Evolutionary conservation across 2,113 vertebrate species (phyloP).

Genomic region (Ochotona curzoniae): DNA sequence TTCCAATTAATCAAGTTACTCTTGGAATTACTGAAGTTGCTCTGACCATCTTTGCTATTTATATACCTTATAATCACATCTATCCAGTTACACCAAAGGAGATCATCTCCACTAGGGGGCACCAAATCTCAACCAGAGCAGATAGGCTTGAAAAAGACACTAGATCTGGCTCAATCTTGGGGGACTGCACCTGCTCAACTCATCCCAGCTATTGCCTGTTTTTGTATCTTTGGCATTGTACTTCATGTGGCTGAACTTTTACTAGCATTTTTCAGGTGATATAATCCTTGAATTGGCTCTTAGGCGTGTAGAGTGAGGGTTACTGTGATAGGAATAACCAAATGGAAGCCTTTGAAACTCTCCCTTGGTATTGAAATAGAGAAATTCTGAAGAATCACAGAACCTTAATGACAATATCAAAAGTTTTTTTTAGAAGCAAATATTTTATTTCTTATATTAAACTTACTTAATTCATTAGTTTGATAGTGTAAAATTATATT

Average conservation of each 20-base stretch:
- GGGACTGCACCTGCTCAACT: background rate
- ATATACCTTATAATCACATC: background rate
- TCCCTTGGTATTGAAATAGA: background rate
- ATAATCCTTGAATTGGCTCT: background rate
- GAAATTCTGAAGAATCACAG: background rate
- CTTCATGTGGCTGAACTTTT: background rate
- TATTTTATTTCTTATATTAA: background rate
- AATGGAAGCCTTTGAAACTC: background rate
- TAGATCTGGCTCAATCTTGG: too few relatives aligned
- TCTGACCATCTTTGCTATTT: background rate
- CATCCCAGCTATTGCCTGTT: background rate
- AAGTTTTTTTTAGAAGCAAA: background rate
- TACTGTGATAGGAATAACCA: background rate
- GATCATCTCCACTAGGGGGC: slow-evolving; percentile 37
- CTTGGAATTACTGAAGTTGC: background rate
- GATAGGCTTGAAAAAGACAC: background rate
- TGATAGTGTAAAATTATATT: background rate
- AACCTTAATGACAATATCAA: background rate
- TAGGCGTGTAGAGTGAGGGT: background rate
- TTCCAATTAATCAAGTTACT: background rate
- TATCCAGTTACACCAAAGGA: background rate
- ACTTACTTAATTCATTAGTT: background rate
- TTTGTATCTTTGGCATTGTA: background rate
- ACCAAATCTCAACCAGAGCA: background rate
- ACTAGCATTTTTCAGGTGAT: background rate